Base-by-base conservation (phyloP, 2,113 vertebrate species). In the Onychorhynchus coronatus region DNA sequence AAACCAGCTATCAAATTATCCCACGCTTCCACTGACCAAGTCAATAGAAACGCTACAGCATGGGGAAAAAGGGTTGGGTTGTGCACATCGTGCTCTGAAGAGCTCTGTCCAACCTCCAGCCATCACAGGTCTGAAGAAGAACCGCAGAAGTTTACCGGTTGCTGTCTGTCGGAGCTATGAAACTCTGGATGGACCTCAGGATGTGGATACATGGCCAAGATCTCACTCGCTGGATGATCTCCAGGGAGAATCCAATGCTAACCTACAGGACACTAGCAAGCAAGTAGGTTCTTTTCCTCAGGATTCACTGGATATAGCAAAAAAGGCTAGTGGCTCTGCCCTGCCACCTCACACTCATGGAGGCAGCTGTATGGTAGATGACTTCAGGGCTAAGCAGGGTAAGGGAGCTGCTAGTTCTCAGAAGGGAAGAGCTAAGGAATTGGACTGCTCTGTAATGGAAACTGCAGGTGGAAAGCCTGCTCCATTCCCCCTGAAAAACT, bases 171-270 rank as follows among this genome's bases (percentile, higher is more conserved):
- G 98, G 92, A 99, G 99, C 97, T 99, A 98, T 77, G 99, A 99
- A 97, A 98, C 98, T 88, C 98, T 99, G 91, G 99, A 98, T 53
- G 98, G 95, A 27, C 94, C 97, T 15, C 97, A 94, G n/a, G 68
- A 93, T 14, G 81, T 95, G 6, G 98, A 97, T 14, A 20, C 90
- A 0, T 99, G 99, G 98, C 99, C 98, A 87, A 98, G 99, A 35
- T 99, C 99, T 72, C 99, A 98, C 66, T 99, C 99, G 9, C 97
- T 99, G 84, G 99, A 99, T n/a, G 98, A 99, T 95, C 98, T 99
- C 76, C 98, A 98, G 76, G 98, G 98, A 95, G 98, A 98, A 61
- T 47, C 95, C 70, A 89, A 63, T 56, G 62, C 90, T 27, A 76
- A 73, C 31, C 85, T 85, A 42, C 97, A 97, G 42, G 94, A 78